These are phyloP conservation scores for Varanus komodoensis DNA, from an alignment of 2,113 vertebrate genomes.

Conservation along the genomic window DNA sequence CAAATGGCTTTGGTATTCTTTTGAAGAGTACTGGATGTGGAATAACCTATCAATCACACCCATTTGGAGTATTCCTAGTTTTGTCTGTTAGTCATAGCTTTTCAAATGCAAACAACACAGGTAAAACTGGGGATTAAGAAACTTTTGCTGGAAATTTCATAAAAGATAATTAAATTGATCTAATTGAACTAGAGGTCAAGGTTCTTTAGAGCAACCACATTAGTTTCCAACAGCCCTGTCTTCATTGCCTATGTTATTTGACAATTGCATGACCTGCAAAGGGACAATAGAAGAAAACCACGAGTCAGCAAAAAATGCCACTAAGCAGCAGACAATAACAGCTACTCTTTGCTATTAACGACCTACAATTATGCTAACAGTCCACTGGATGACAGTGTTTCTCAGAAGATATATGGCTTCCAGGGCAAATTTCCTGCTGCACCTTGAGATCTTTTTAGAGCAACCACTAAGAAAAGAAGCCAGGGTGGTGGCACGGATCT, in stretches of 20 bases:
- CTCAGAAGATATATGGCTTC: neutral
- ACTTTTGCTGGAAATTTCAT: neutral
- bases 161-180: neutral
- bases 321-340: neutral
- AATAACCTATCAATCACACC: neutral
- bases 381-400: constrained; percentile 1
- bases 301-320: neutral
- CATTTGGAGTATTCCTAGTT: neutral
- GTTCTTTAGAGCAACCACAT: neutral
- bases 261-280: neutral
- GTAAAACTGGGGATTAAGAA: neutral
- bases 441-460: neutral
- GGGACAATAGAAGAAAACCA: neutral
- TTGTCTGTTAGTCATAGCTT: neutral
- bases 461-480: neutral
- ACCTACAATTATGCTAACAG: neutral
- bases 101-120: neutral
- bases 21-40: too few relatives aligned
- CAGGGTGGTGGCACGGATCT: neutral
- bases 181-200: neutral
- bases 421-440: neutral
- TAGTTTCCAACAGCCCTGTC: neutral
- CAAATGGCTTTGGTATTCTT: neutral
- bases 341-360: neutral
- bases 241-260: neutral